Base-by-base conservation (phyloP, 1,140 invertebrate species). In the Prorops nasuta region DNA sequence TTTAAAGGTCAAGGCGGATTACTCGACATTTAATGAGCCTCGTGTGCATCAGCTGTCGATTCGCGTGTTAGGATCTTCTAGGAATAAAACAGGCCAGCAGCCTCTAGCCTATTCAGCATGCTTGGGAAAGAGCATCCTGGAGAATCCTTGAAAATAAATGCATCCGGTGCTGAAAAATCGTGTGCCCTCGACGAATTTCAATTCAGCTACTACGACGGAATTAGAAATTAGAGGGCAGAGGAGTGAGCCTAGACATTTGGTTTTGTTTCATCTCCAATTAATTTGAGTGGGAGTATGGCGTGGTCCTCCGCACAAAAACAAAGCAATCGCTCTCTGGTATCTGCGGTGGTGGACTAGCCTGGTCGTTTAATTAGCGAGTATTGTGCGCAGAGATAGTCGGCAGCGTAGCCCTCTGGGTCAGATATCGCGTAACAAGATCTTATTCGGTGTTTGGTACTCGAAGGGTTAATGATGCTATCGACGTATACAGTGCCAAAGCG, bases 391-490 rank as follows among this genome's bases (percentile, higher is more conserved):
- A 57, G 47, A 50, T 10, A 61, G 56, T 49, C 46, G 42, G 51
- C 44, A 8, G 31, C 9, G 18, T 24, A 22, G 17, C 49, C 45
- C 50, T 38, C 49, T 44, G 50, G 51, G 20, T 48, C 50, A 50
- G 54, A 59, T 74, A 76, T 76, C 73, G 66, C 64, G 66, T 71
- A 74, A 76, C 73, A 74, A 76, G 71, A 76, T 76, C 73, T 76
- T 68, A 71, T 73, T 70, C 72, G 63, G 65, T 67, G 68, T 73
- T 71, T 66, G 62, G 60, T 64, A 63, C 66, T 64, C 58, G 49
- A 63, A 65, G 69, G 74, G 72, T 74, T 76, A 72, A 76, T 71
- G 74, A 75, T 76, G 71, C 72, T 76, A 76, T 76, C 74, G 72
- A 68, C 66, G n/a, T n/a, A 66, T 64, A 66, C 72, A 75, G 74